Percentiles rank a stretch among this genome's conserved stretches.
phyloP scores from a whole-genome alignment of 2,888 invertebrate species.

The Eupithecia dodoneata region DNA sequence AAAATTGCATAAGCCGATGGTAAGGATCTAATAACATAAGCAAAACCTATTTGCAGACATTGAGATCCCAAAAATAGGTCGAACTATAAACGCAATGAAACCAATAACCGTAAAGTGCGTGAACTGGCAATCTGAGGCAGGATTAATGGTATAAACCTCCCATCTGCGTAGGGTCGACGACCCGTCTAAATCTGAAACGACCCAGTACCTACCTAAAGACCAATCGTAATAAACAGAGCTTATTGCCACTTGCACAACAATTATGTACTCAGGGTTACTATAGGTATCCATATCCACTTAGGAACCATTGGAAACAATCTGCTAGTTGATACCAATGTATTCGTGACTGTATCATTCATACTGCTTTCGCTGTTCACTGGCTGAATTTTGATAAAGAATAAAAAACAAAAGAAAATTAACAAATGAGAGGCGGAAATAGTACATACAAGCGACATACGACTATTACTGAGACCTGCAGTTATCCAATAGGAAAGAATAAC shows the following conservation, averaged over 20 bases:
- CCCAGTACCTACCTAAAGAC: slow-evolving; percentile 13
- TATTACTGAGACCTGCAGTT: too few relatives aligned
- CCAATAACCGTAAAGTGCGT: slow-evolving; percentile 66
- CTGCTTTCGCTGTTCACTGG: background rate
- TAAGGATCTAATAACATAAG: background rate
- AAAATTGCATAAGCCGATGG: background rate
- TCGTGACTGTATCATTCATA: background rate
- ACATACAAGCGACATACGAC: too few relatives aligned
- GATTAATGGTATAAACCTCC: slow-evolving; percentile 66
- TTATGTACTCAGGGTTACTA: slow-evolving; percentile 19
- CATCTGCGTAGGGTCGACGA: slow-evolving; percentile 61
- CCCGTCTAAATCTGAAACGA: slow-evolving; percentile 45
- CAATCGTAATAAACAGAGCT: slow-evolving; percentile 49
- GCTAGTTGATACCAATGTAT: background rate
- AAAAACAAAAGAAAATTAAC: background rate
- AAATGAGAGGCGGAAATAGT: background rate
- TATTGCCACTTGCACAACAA: slow-evolving; percentile 43
- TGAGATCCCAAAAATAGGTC: slow-evolving; percentile 48
- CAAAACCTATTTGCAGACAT: slow-evolving; percentile 44
- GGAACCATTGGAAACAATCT: background rate
- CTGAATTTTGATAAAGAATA: background rate
- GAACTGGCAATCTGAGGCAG: slow-evolving; percentile 62
- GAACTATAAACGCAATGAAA: slow-evolving; percentile 67
- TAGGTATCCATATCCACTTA: background rate
- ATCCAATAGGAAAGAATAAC: too few relatives aligned